Conservation (phyloP, 2,113 vertebrate species). For the Peromyscus leucopus region DNA sequence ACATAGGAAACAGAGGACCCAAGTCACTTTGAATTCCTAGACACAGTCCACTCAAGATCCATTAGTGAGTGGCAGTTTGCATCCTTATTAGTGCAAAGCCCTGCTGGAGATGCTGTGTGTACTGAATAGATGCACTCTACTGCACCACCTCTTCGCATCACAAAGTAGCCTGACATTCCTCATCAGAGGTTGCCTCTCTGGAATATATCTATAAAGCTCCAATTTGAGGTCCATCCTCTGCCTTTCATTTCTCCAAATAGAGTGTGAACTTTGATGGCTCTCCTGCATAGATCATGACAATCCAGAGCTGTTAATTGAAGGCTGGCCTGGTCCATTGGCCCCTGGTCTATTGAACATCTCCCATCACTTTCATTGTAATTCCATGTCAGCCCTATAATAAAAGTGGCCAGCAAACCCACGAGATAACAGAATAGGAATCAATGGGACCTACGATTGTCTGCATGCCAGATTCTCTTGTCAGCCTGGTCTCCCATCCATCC, state of each 20-base stretch:
- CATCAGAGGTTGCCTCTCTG: background rate
- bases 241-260: rapidly evolving
- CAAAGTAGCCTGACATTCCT: background rate
- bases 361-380: slow-evolving; percentile 79
- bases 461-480: slow-evolving; percentile 84
- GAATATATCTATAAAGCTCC: background rate
- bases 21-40: background rate
- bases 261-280: background rate
- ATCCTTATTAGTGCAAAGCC: background rate
- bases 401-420: slow-evolving; percentile 76
- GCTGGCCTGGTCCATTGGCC: slow-evolving; percentile 60
- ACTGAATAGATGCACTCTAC: background rate
- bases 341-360: slow-evolving; percentile 73
- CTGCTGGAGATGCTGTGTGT: background rate
- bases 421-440: slow-evolving; percentile 81
- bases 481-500: slow-evolving; percentile 80
- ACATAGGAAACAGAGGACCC: background rate
- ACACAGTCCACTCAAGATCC: background rate
- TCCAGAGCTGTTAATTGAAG: slow-evolving; percentile 57
- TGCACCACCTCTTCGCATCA: background rate
- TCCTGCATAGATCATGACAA: background rate
- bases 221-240: background rate
- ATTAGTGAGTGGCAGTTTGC: background rate
- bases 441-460: slow-evolving; percentile 77
- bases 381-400: slow-evolving; percentile 85